Evolutionary conservation across 1,140 invertebrate genomes (phyloP), one percentile per base, ranked within the genome.

Genomic region (Campodea augens): DNA sequence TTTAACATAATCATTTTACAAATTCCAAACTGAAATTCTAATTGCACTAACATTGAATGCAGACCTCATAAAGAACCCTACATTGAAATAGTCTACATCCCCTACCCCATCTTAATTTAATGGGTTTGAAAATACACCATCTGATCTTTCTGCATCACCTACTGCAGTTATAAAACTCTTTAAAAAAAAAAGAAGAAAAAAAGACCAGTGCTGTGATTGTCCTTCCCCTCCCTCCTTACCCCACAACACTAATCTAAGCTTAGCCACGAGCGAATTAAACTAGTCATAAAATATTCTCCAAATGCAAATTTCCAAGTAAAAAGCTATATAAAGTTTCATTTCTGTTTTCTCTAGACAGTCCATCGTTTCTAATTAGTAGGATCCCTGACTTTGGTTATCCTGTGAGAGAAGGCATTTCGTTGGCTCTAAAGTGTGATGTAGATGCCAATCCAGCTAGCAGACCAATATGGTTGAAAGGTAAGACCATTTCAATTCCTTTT

Each of bases 351-450:
- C 27, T 70, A 90, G 85, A 90, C 64, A 81, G 80, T 27, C 86
- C 86, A 40, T 84, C 84, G 41, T 91, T 91, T 61, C 78, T 81
- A 51, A 88, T 90, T 58, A 86, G 80, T 37, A 74, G 86, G 49
- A 75, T 80, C 62, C 86, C 86, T 39, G 84, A 81, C 25, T 91
- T 89, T 65, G 86, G 86, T 19, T 80, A 83, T 60, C 78, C 82
- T 10, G 70, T 91, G 49, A 64, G 74, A 32, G 84, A 87, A 61
- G 82, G 84, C 32, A 81, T 83, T 61, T 72, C 81, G 24, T 81
- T 88, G 50, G 83, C 82, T 32, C 63, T 91, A 43, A 81, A 83
- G 62, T 91, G 86, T 60, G 83, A 86, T 56, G 82, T 90, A 46
- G 84, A 90, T 64, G 82, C 85, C 52, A 90, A 90, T 67, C 87